Base-by-base conservation (phyloP, 64 coral and sea anemone species). In the Montipora sp. region DNA sequence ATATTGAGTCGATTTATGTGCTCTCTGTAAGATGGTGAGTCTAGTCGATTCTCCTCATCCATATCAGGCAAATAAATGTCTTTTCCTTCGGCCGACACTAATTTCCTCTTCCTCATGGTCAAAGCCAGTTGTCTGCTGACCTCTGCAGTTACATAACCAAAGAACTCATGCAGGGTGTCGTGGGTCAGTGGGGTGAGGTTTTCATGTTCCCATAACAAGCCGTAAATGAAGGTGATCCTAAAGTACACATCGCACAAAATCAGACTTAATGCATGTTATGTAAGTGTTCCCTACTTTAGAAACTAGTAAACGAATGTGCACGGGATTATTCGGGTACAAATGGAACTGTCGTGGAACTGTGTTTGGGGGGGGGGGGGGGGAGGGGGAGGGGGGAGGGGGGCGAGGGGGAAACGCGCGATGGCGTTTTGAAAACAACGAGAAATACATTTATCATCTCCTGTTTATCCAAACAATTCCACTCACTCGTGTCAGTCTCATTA, bases 11-110 rank as follows among this genome's bases (percentile, higher is more conserved):
- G 61, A 22, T 47, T 74, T 2, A 91, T 91, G 16, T 91, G 90
- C 67, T 91, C 12, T n/a, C 50, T 91, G 69, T 91, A 91, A 0
- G 51, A 4, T 91, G 65, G 1, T 11, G 79, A 75, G 0, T 83
- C 16, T 7, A 83, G 51, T 8, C 90, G 60, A 14, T 91, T 53
- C 1, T 71, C 45, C 18, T 84, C 23, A 18, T 91, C 66, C 63
- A 73, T 18, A 75, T 91, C 90, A 11, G 90, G 90, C 60, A 91
- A 83, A 76, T 91, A 91, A 20, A 91, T 91, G 70, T 91, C 90
- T 91, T 91, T 9, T 36, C 90, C 90, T 71, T 79, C 75, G 19
- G 90, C 78, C 0, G 90, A 91, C 12, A 91, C 66, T 66, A 91
- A 47, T 70, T 91, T 91, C 11, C 55, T 50, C 24, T 83, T 9